Percentiles rank a stretch among this genome's conserved stretches.
These are phyloP conservation scores for Porites cylindrica DNA, from an alignment of 92 coral and sea anemone genomes.

Conservation along the genomic window DNA sequence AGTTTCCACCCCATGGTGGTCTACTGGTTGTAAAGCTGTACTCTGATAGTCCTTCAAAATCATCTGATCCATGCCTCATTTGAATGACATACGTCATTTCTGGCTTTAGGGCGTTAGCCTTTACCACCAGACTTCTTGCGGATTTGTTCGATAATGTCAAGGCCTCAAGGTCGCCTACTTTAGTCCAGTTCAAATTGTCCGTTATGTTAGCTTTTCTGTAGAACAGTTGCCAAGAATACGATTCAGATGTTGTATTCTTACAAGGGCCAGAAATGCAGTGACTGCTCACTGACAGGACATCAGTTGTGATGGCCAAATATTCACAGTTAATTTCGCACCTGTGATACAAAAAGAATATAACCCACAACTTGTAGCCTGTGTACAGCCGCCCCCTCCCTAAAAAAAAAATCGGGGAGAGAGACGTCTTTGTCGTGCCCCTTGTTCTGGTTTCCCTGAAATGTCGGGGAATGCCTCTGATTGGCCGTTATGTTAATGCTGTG, in stretches of 20 bases:
- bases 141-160: constrained; percentile 47
- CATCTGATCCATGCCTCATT: constrained; percentile 32
- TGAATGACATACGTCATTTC: constrained; percentile 57
- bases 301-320: constrained; percentile 48
- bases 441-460: too few relatives aligned
- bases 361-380: too few relatives aligned
- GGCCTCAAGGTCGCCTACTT: constrained; percentile 41
- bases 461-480: too few relatives aligned
- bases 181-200: constrained; percentile 36
- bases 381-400: too few relatives aligned
- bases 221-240: constrained; percentile 47
- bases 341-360: background rate
- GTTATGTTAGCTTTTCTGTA: constrained; percentile 20
- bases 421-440: too few relatives aligned
- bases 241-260: background rate
- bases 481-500: too few relatives aligned
- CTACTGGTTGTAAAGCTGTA: constrained; percentile 60
- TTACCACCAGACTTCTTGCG: constrained; percentile 58
- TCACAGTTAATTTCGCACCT: constrained; percentile 80
- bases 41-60: constrained; percentile 46
- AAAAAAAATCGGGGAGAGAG: too few relatives aligned
- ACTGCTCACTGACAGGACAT: constrained; percentile 59
- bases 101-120: constrained; percentile 40
- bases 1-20: constrained; percentile 64
- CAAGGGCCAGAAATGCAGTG: constrained; percentile 48